phyloP scores from a whole-genome alignment of 2,888 invertebrate species.

The Lagria hirta region DNA sequence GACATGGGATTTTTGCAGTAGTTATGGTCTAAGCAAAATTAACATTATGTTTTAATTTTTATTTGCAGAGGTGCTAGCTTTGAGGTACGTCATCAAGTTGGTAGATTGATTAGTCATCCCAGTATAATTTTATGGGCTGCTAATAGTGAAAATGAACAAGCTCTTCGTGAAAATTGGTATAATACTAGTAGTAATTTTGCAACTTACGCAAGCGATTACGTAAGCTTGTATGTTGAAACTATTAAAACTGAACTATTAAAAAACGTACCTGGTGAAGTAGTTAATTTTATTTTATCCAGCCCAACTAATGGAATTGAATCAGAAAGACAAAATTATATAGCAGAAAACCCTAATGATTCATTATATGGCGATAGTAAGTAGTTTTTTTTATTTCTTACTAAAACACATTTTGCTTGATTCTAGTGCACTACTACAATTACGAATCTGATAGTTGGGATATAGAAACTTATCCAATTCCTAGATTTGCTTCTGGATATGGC shows the following conservation, averaged over 20 bases:
- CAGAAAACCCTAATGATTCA: conserved; percentile 73
- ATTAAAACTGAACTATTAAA: conserved; percentile 66
- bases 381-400: not conserved
- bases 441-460: conserved; percentile 77
- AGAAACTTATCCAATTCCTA: conserved; percentile 72
- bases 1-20: conserved; percentile 62
- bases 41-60: not conserved
- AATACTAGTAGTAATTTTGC: not conserved
- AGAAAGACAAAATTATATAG: conserved; percentile 74
- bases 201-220: conserved; percentile 63
- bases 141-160: conserved; percentile 96
- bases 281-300: conserved; percentile 78
- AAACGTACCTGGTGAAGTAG: conserved; percentile 65
- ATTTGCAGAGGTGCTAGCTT: conserved; percentile 63
- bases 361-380: conserved; percentile 79
- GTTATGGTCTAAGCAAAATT: not conserved
- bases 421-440: conserved; percentile 90
- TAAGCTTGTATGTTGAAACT: conserved; percentile 78
- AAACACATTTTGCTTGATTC: conserved; percentile 35
- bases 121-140: conserved; percentile 90
- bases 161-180: conserved; percentile 79
- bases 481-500: conserved; percentile 96
- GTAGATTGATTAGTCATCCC: conserved; percentile 81
- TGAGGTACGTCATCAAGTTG: conserved; percentile 81
- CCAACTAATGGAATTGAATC: conserved; percentile 84